Base-by-base conservation (phyloP, 2,113 vertebrate species). In the Vulpes ferrilata region DNA sequence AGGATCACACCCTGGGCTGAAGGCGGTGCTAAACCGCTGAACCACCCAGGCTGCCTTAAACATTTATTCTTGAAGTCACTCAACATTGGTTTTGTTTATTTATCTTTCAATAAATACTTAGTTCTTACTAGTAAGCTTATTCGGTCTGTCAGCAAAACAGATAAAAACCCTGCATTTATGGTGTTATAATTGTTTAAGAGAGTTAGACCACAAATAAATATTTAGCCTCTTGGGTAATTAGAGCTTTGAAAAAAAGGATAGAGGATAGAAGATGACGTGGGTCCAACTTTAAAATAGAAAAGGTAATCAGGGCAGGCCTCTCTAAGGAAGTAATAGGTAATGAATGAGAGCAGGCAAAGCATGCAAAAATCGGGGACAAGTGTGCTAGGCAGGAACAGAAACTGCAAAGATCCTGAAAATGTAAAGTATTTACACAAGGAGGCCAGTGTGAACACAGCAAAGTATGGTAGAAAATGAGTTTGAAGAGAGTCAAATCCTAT, bases 21-120 rank as follows among this genome's bases (percentile, higher is more conserved):
- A 43, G 43, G 43, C 1, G 6, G 43, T 43, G 43, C 43, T 43
- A 43, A 43, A 43, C 43, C 6, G 5, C 43, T 43, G 43, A 43
- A 43, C 43, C 43, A 43, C 43, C 43, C 43, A 43, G 43, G 43
- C 43, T 43, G 43, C 43, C 43, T 43, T 93, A 25, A 74, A 73
- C 23, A 88, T 82, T 90, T 55, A 73, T 96, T 90, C 35, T 80
- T 95, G 4, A 90, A 64, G 65, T 92, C n/a, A 69, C 2, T 78
- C 82, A 94, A 93, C 43, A 12, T 71, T 96, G 55, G 27, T 89
- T 93, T 91, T 92, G 48, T 96, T 87, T 38, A 69, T 67, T 95
- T 23, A 65, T 79, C 48, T 87, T 79, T 92, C 30, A 95, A 22
- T 62, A 90, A 71, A 73, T 55, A n/a, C 60, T 89, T 90, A 82